Percentiles rank a stretch among this genome's conserved stretches.
phyloP scores from a whole-genome alignment of 2,113 vertebrate genomes.

The Vidua macroura region DNA sequence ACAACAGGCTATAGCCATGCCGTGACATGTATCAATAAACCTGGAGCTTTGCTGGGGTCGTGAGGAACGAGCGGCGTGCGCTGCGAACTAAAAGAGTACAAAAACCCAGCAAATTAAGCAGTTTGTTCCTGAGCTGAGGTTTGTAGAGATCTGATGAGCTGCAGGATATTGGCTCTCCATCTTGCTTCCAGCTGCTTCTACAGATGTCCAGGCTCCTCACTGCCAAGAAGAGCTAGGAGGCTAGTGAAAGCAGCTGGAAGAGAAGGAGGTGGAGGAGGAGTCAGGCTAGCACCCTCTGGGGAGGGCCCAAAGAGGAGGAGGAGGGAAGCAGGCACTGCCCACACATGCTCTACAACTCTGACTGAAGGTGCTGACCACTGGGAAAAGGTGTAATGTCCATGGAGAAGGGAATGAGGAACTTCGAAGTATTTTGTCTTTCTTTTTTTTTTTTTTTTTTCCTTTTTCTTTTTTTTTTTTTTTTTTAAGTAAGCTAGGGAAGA shows the following conservation, averaged over 20 bases:
- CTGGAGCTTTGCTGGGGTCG: neutral
- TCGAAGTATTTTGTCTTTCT: neutral
- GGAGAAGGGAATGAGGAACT: neutral
- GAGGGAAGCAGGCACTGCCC: slow-evolving; percentile 15
- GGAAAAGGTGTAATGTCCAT: neutral
- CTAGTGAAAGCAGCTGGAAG: slow-evolving; percentile 61
- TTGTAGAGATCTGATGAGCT: slow-evolving; percentile 54
- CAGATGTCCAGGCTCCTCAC: slow-evolving; percentile 59
- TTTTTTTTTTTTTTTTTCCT: fast-evolving
- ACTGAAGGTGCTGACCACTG: neutral
- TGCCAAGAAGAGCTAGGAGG: slow-evolving; percentile 56
- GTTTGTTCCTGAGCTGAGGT: slow-evolving; percentile 49
- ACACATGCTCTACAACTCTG: neutral
- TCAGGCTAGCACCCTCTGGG: neutral
- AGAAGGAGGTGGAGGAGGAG: slow-evolving; percentile 42
- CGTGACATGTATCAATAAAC: neutral
- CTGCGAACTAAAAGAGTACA: neutral
- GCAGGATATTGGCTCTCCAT: slow-evolving; percentile 57
- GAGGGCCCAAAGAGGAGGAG: neutral
- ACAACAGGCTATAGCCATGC: neutral
- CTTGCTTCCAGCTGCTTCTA: slow-evolving; percentile 68
- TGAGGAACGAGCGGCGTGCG: neutral
- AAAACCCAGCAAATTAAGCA: slow-evolving; percentile 19
- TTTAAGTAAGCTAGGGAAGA: neutral
- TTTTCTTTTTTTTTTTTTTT: fast-evolving